phyloP scores from a whole-genome alignment of 2,113 vertebrate genomes.

The Amphilophus citrinellus region DNA sequence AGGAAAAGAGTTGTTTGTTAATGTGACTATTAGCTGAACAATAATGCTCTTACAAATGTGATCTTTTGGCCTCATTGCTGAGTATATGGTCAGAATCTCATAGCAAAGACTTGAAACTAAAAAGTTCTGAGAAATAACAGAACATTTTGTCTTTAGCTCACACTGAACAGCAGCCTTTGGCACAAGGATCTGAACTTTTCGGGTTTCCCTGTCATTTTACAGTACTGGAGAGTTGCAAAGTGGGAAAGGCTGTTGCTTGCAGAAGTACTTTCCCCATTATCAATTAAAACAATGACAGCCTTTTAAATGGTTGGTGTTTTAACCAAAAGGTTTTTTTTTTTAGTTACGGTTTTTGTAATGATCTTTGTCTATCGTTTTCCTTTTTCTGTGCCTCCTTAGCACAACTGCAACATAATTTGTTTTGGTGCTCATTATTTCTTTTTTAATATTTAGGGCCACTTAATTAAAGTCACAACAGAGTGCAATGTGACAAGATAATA shows the following conservation, averaged over 20 bases:
- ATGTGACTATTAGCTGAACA: background rate
- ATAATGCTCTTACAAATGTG: background rate
- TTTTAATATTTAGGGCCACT: no score
- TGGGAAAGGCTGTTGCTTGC: background rate
- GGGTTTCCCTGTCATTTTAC: background rate
- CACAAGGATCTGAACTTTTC: background rate
- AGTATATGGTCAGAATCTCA: background rate
- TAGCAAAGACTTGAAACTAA: background rate
- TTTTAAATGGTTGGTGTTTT: background rate
- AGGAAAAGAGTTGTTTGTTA: slow-evolving; percentile 27
- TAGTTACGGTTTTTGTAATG: background rate
- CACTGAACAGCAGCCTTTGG: background rate
- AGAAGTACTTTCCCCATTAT: no score
- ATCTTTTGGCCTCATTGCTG: background rate
- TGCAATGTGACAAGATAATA: background rate
- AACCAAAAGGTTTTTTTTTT: background rate
- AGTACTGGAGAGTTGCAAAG: background rate
- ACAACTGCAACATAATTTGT: background rate
- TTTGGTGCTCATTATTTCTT: background rate
- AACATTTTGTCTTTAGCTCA: background rate
- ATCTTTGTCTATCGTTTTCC: background rate
- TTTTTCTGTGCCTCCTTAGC: background rate
- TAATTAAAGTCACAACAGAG: no score
- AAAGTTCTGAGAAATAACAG: background rate
- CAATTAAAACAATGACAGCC: no score